Conservation (phyloP, 2,797 vertebrate species). For the Semaprochilodus insignis region DNA sequence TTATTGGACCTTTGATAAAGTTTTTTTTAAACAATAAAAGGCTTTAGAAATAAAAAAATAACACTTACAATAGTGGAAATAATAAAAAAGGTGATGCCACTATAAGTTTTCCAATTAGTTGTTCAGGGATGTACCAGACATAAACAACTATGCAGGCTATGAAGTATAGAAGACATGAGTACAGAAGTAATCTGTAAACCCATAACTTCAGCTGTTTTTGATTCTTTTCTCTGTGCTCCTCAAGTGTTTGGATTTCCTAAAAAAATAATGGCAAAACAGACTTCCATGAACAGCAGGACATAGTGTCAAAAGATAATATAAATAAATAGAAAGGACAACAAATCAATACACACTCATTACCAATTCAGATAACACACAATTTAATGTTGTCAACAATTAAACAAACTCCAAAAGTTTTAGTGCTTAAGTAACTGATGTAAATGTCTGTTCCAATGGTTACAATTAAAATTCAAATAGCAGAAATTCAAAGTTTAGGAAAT, state of each 20-base stretch:
- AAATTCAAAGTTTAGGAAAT: too few species aligned
- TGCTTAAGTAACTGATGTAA: too few species aligned
- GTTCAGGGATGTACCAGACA: conserved; percentile 94
- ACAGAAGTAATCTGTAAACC: conserved; percentile 90
- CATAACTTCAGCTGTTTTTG: conserved; percentile 92
- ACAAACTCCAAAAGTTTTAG: too few species aligned
- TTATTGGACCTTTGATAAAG: neutral
- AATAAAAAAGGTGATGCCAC: conserved; percentile 89
- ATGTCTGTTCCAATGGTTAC: too few species aligned
- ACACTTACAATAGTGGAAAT: conserved; percentile 93
- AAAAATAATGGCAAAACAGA: conserved; percentile 9
- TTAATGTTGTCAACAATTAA: neutral
- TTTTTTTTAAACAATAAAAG: too few species aligned
- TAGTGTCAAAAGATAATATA: neutral
- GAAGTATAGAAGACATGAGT: conserved; percentile 90
- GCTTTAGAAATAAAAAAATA: too few species aligned
- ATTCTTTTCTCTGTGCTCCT: conserved; percentile 94
- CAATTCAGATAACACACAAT: neutral
- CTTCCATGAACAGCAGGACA: neutral
- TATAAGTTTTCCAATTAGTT: conserved; percentile 85
- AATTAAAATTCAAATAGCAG: too few species aligned
- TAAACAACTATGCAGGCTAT: conserved; percentile 88
- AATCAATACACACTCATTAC: too few species aligned
- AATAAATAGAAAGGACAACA: too few species aligned
- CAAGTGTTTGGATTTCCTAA: conserved; percentile 90